A percentile compares a stretch with the other conserved stretches of the same genome.
phyloP scores from a whole-genome alignment of 2,797 vertebrate species.

The Poeciliopsis gracilis region DNA sequence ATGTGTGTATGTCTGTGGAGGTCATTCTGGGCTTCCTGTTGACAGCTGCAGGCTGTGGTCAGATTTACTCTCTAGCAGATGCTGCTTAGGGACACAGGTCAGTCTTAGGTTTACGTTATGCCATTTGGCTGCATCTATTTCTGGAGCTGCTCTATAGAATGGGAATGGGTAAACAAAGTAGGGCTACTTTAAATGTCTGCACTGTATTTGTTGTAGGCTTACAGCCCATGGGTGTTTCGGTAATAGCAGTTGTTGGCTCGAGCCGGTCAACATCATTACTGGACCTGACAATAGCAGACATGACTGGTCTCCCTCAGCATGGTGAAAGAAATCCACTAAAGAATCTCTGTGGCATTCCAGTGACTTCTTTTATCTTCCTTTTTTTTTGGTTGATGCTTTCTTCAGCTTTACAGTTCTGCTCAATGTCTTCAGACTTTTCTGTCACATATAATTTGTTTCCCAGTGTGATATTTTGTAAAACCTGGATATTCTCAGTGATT shows the following conservation, averaged over 20 bases:
- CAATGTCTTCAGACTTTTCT: slow-evolving; percentile 58
- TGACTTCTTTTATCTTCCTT: slow-evolving; percentile 57
- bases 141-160: slow-evolving; percentile 53
- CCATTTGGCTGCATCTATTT: slow-evolving; percentile 76
- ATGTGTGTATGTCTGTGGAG: slow-evolving; percentile 60
- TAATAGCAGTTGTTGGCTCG: slow-evolving; percentile 30
- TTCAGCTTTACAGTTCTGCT: slow-evolving; percentile 56
- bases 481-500: slow-evolving; percentile 69
- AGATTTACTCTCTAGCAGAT: slow-evolving; percentile 80
- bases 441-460: slow-evolving; percentile 67
- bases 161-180: slow-evolving; percentile 64
- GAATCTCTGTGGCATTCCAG: slow-evolving; percentile 59
- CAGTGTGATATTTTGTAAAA: slow-evolving; percentile 50
- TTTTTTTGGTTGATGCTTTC: slow-evolving; percentile 44
- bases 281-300: slow-evolving; percentile 57
- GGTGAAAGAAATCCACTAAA: slow-evolving; percentile 51
- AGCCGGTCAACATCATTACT: slow-evolving; percentile 66
- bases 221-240: slow-evolving; percentile 14
- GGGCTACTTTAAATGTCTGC: slow-evolving; percentile 46
- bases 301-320: slow-evolving; percentile 55
- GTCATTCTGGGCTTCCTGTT: slow-evolving; percentile 79
- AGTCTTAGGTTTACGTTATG: slow-evolving; percentile 71
- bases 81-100: slow-evolving; percentile 71
- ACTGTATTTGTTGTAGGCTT: slow-evolving; percentile 18
- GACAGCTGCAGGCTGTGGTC: slow-evolving; percentile 81